Evolutionary conservation across 2,113 vertebrate genomes (phyloP).

Genomic region (Motacilla alba): DNA sequence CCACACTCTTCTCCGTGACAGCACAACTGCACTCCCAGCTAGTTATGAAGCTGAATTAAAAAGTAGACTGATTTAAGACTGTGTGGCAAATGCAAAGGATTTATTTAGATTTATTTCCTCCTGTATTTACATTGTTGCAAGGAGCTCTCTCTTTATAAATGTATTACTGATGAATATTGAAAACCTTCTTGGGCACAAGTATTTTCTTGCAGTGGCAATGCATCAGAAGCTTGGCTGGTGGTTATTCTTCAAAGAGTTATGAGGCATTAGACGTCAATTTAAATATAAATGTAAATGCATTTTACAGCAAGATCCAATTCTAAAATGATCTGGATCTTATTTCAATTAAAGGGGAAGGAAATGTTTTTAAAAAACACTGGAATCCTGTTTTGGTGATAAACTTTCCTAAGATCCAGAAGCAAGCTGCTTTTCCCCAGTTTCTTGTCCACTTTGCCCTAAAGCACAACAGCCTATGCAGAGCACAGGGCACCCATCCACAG

Average conservation of each 20-base stretch:
- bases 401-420: neutral
- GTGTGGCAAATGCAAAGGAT: neutral
- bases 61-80: neutral
- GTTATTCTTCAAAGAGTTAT: slow-evolving; percentile 20
- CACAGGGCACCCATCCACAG: neutral
- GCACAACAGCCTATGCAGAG: neutral
- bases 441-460: neutral
- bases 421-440: neutral
- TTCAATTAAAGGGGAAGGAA: slow-evolving; percentile 24
- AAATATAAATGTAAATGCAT: slow-evolving; percentile 19
- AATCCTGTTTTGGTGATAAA: neutral
- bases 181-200: slow-evolving; percentile 34
- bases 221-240: slow-evolving; percentile 2
- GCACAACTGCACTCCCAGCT: neutral
- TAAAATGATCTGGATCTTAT: neutral
- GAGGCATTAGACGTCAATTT: neutral
- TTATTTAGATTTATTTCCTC: slow-evolving; percentile 11
- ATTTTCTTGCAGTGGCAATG: slow-evolving; percentile 31
- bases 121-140: slow-evolving; percentile 40
- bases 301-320: slow-evolving; percentile 23
- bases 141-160: neutral
- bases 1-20: neutral
- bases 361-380: neutral
- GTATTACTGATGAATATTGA: slow-evolving; percentile 39
- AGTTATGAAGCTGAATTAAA: neutral